These are phyloP conservation scores for Campoletis sonorensis DNA, from an alignment of 1,140 invertebrate genomes.

Conservation along the genomic window DNA sequence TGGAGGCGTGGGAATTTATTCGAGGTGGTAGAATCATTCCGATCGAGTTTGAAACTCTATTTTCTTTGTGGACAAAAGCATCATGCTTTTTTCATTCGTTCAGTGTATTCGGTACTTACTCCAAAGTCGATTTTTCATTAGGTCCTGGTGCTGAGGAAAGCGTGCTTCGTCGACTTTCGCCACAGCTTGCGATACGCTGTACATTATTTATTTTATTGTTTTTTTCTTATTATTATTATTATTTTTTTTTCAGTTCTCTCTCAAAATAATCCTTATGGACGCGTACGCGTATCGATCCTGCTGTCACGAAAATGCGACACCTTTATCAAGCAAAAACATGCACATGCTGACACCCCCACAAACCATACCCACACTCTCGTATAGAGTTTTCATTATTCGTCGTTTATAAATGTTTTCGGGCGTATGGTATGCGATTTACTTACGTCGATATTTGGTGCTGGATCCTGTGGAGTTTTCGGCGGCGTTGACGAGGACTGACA, in stretches of 20 bases:
- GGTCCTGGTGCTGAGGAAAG: not conserved
- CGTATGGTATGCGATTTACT: conserved; percentile 59
- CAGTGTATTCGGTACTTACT: not conserved
- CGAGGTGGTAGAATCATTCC: too few relatives aligned
- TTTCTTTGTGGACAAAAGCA: too few relatives aligned
- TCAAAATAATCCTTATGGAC: not conserved
- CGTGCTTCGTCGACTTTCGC: not conserved
- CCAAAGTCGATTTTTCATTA: not conserved
- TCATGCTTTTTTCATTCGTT: too few relatives aligned
- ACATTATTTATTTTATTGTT: not conserved
- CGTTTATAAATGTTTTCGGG: too few relatives aligned
- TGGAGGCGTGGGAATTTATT: too few relatives aligned
- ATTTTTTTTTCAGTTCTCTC: not conserved
- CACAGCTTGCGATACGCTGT: not conserved
- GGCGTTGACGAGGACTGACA: conserved; percentile 70
- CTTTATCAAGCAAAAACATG: conserved; percentile 1
- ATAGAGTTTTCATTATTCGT: not conserved
- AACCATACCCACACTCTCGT: too few relatives aligned
- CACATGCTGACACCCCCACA: too few relatives aligned
- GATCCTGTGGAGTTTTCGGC: conserved; percentile 70
- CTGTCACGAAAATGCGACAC: not conserved
- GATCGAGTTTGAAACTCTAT: too few relatives aligned
- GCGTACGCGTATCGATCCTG: not conserved
- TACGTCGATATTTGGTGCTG: conserved; percentile 61
- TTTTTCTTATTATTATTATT: too few relatives aligned